Base-by-base conservation (phyloP, 2,113 vertebrate genomes). In the Anolis sagrei region DNA sequence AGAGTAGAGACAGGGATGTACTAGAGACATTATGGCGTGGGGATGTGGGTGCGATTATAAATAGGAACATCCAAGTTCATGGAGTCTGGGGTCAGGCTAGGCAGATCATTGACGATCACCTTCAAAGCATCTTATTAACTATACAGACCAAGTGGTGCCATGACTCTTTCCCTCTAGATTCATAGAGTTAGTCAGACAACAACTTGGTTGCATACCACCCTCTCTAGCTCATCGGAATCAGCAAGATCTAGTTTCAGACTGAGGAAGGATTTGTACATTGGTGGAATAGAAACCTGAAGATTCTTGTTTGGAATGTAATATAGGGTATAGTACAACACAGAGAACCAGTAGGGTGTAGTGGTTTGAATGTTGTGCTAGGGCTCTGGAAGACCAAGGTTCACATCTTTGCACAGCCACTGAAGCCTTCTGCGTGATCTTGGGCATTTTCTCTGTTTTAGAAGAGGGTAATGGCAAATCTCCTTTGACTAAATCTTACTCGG, bases 121-220 rank as follows among this genome's bases (percentile, higher is more conserved):
- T 84, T 54, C 75, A 88, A 80, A 84, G 76, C 81, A 76, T 61
- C 48, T 27, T 75, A 76, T 88, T 88, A 75, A 32, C 58, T 34
- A 44, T 58, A 34, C 44, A 87, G 76, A 79, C 81, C 68, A 1
- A 0, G 2, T 58, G 8, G 77, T 58, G 27, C 69, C 54, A 75
- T 87, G 8, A 10, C 34, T 69, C 76, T 87, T 62, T 70, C 69
- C 49, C 29, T 68, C 27, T 81, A 72, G 76, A 85, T 79, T 81
- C 78, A n/a, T 32, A 86, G 61, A 16, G 7, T 74, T 58, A 14
- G n/a, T 66, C 78, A 29, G 78, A 25, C 68, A 80, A 10, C 8
- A 62, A 64, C 54, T 79, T 48, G 54, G 7, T 54, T 62, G 68
- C 58, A 25, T 51, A 49, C 29, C 39, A 64, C 32, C 32, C 51